A percentile compares a stretch with the other conserved stretches of the same genome.
Conservation (phyloP, 2,888 invertebrate genomes). For the Druceiella hillmani region DNA sequence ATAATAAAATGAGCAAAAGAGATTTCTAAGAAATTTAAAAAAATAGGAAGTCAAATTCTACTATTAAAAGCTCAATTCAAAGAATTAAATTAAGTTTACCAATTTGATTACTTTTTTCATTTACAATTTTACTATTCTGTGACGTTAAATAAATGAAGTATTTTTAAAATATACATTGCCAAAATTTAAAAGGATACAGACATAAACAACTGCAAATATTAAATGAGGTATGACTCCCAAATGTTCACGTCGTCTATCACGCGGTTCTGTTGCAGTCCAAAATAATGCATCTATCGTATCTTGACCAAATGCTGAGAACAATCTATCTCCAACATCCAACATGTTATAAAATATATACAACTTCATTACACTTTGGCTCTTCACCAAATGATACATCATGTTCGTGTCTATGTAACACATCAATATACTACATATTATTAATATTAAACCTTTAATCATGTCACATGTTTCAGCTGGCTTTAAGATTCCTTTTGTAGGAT, state of each 20-base stretch:
- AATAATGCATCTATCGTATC: constrained; percentile 97
- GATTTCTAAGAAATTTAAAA: too few species aligned
- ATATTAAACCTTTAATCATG: constrained; percentile 85
- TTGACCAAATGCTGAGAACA: constrained; percentile 96
- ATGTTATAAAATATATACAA: constrained; percentile 99
- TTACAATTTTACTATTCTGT: too few species aligned
- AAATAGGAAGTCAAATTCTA: too few species aligned
- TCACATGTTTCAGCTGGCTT: constrained; percentile 94
- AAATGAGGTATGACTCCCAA: constrained; percentile 87
- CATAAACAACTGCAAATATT: constrained; percentile 87
- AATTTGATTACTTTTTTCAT: too few species aligned
- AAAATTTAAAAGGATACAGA: constrained; percentile 82
- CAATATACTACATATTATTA: constrained; percentile 73
- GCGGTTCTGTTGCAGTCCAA: constrained; percentile 97
- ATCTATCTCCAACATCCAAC: constrained; percentile 94
- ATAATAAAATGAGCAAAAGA: too few species aligned
- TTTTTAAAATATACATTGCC: too few species aligned
- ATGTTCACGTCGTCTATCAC: constrained; percentile 74
- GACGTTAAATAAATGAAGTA: too few species aligned
- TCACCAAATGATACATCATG: constrained; percentile 95
- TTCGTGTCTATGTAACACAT: constrained; percentile 95
- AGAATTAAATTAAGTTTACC: too few species aligned
- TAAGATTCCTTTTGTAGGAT: constrained; percentile 52
- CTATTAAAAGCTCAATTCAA: too few species aligned
- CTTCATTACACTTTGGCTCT: constrained; percentile 98